Conservation (phyloP, 1,140 invertebrate genomes). For the Asbolus verrucosus region DNA sequence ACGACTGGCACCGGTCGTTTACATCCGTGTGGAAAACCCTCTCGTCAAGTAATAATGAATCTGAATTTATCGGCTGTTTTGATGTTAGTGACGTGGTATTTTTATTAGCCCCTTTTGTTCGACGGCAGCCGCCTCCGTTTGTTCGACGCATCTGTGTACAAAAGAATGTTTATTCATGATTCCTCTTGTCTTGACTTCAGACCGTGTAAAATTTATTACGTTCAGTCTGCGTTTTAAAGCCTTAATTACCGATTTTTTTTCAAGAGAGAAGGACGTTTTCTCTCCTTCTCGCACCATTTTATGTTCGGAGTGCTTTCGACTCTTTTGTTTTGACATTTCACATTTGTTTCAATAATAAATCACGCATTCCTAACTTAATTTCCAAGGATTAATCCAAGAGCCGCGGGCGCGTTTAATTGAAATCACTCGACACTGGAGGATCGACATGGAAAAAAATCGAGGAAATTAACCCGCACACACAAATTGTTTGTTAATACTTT, state of each 20-base stretch:
- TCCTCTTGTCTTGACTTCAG: conserved; percentile 34
- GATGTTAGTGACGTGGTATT: conserved; percentile 44
- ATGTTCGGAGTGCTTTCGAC: background rate
- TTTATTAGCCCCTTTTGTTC: conserved; percentile 41
- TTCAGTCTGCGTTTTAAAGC: conserved; percentile 42
- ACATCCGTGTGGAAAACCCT: conserved; percentile 14
- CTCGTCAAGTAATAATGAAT: conserved; percentile 33
- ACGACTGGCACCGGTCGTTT: no score
- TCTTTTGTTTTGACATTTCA: conserved; percentile 32
- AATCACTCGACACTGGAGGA: no score
- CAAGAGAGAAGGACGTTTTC: background rate
- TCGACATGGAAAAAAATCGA: conserved; percentile 6
- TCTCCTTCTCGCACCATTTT: background rate
- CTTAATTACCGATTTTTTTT: conserved; percentile 38
- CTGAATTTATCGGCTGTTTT: conserved; percentile 42
- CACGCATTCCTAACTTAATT: conserved; percentile 29
- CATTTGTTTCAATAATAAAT: conserved; percentile 38
- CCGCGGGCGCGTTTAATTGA: conserved; percentile 22
- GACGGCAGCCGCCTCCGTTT: conserved; percentile 29
- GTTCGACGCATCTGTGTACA: conserved; percentile 38
- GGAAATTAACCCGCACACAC: conserved; percentile 28
- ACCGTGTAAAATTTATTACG: conserved; percentile 41
- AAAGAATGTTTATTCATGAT: conserved; percentile 45
- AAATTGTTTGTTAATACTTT: conserved; percentile 34
- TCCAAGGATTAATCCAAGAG: conserved; percentile 2